Evolutionary conservation across 2,888 invertebrate genomes (phyloP).

Genomic region (Dasysyrphus tricinctus): DNA sequence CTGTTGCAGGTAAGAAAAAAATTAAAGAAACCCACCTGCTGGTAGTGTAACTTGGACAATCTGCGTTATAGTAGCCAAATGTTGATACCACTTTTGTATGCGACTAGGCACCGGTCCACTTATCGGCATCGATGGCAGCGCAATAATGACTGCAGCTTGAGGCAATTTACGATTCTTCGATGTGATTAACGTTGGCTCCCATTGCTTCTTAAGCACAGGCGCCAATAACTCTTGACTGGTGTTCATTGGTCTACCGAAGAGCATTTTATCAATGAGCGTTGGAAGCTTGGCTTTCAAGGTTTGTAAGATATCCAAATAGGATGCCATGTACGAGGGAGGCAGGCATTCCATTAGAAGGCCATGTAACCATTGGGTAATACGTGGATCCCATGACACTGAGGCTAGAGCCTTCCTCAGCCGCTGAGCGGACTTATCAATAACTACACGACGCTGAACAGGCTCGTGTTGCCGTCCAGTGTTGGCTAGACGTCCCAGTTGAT

Average conservation of each 20-base stretch:
- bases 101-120: conserved; percentile 84
- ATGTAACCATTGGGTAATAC: conserved; percentile 91
- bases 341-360: conserved; percentile 88
- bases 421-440: conserved; percentile 89
- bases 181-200: conserved; percentile 89
- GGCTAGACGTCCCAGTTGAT: conserved; percentile 87
- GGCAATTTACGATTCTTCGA: conserved; percentile 87
- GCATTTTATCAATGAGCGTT: conserved; percentile 89
- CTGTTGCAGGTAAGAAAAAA: background rate
- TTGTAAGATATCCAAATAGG: conserved; percentile 91
- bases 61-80: conserved; percentile 88
- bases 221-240: conserved; percentile 87
- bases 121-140: conserved; percentile 86
- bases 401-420: conserved; percentile 88
- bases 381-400: conserved; percentile 89
- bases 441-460: conserved; percentile 87
- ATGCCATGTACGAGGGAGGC: conserved; percentile 87
- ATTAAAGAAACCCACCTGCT: conserved; percentile 77
- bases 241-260: conserved; percentile 85
- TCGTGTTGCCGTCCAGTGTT: conserved; percentile 86
- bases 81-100: conserved; percentile 88
- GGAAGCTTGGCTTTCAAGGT: conserved; percentile 89
- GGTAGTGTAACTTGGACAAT: conserved; percentile 85
- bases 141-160: conserved; percentile 87
- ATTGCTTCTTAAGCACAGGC: conserved; percentile 86